Percentiles rank a stretch among this genome's conserved stretches.
Evolutionary conservation across 2,888 invertebrate species (phyloP).

Genomic region (Apodemia zela): DNA sequence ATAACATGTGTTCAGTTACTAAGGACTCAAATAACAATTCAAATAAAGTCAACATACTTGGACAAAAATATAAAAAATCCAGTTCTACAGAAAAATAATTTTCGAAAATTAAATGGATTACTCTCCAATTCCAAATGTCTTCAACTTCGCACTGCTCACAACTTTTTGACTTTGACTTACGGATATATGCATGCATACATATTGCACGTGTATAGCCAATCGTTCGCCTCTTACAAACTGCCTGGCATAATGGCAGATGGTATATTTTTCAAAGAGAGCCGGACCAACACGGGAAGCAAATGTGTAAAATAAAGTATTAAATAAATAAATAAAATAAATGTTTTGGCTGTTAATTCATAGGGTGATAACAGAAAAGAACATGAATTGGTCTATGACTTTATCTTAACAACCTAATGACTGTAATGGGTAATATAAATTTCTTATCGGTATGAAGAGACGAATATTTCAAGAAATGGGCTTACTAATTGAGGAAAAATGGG

Average conservation of each 20-base stretch:
- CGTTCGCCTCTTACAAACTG: no score
- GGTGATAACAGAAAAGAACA: not conserved
- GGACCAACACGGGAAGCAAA: no score
- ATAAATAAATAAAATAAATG: no score
- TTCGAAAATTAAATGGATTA: slow-evolving; percentile 41
- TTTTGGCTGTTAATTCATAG: not conserved
- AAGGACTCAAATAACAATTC: not conserved
- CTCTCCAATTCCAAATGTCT: slow-evolving; percentile 47
- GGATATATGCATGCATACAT: no score
- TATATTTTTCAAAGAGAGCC: no score
- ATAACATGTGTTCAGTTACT: not conserved
- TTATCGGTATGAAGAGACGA: slow-evolving; percentile 48
- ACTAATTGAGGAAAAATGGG: slow-evolving; percentile 12
- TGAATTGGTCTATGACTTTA: slow-evolving; percentile 38
- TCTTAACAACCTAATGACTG: slow-evolving; percentile 59
- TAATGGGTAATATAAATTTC: slow-evolving; percentile 68
- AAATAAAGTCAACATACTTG: not conserved
- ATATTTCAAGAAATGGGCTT: slow-evolving; percentile 38
- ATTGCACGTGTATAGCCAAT: no score
- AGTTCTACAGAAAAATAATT: slow-evolving; percentile 14
- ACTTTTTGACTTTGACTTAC: no score
- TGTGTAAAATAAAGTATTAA: no score
- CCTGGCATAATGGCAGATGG: no score
- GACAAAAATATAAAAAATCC: slow-evolving; percentile 15
- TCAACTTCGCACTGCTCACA: slow-evolving; percentile 32